Percentiles rank a stretch among this genome's conserved stretches.
Evolutionary conservation across 2,113 vertebrate genomes (phyloP).

Genomic region (Pteronura brasiliensis): DNA sequence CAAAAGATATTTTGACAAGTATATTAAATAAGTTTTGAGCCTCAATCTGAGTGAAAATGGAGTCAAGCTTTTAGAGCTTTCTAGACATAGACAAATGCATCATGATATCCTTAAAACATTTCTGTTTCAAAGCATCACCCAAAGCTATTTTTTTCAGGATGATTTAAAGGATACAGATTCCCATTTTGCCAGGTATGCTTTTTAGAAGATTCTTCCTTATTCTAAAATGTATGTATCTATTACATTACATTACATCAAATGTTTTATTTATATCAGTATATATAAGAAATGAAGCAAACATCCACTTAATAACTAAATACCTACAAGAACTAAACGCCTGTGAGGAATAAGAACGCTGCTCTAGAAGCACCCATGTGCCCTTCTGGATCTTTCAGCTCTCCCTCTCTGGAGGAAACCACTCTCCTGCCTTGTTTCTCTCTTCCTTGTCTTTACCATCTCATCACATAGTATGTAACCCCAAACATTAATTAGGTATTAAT

Average conservation of each 20-base stretch:
- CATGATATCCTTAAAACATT: not conserved
- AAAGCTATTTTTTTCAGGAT: not conserved
- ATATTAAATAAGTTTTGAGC: not conserved
- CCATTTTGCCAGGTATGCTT: not conserved
- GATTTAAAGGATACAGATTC: not conserved
- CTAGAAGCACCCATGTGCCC: not conserved
- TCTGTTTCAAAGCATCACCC: not conserved
- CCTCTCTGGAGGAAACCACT: not conserved
- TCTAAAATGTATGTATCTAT: not conserved
- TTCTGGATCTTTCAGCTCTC: not conserved
- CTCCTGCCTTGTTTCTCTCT: not conserved
- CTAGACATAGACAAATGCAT: not conserved
- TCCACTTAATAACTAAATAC: not conserved
- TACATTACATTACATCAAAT: not conserved
- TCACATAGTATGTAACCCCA: not conserved
- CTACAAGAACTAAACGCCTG: not conserved
- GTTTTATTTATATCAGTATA: not conserved
- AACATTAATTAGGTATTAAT: not conserved
- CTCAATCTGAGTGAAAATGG: not conserved
- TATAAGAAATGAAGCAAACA: not conserved
- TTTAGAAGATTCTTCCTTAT: not conserved
- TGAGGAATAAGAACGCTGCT: not conserved
- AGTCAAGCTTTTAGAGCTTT: not conserved
- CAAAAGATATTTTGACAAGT: not conserved
- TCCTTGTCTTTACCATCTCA: not conserved